Evolutionary conservation across 2,113 vertebrate species (phyloP).

Genomic region (Bos indicus): DNA sequence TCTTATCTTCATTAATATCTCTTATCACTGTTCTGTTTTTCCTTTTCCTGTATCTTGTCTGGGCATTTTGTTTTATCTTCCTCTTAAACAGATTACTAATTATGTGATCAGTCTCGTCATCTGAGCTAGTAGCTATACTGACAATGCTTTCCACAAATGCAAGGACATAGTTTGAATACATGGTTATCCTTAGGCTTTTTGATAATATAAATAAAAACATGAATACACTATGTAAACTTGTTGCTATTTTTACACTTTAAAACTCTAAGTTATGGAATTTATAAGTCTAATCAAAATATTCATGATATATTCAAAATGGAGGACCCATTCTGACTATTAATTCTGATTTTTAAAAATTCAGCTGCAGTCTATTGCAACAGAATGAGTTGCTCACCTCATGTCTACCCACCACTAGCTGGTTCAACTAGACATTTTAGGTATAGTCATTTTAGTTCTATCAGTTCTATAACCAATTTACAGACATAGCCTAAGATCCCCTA

Average conservation of each 20-base stretch:
- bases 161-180: background rate
- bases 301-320: background rate
- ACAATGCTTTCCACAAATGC: background rate
- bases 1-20: background rate
- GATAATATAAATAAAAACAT: background rate
- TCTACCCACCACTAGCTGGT: background rate
- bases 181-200: background rate
- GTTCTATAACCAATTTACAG: constrained; percentile 27
- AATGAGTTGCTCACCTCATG: background rate
- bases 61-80: background rate
- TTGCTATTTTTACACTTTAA: background rate
- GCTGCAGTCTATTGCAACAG: background rate
- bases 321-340: background rate
- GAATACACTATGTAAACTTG: background rate
- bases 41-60: background rate
- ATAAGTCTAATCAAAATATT: background rate
- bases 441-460: background rate
- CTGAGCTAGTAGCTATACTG: background rate
- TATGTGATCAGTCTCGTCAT: background rate
- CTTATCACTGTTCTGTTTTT: background rate
- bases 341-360: background rate
- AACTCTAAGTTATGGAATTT: background rate
- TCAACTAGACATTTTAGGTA: background rate
- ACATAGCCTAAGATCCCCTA: constrained; percentile 30
- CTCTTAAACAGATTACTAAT: background rate